Base-by-base conservation (phyloP, 2,888 invertebrate genomes). In the Erebia epiphron region DNA sequence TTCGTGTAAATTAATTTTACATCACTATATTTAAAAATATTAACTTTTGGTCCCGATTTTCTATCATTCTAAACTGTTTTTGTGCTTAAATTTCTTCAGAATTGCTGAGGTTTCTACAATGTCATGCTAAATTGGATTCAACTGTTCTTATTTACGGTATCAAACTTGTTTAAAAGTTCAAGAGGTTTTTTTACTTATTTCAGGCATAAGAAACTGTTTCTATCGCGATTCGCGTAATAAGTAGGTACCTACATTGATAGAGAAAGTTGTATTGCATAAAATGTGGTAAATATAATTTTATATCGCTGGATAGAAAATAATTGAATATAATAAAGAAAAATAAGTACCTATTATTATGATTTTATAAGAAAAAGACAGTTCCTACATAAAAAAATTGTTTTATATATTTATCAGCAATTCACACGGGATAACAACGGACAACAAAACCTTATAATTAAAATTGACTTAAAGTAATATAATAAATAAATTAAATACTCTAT, bases 181-280 rank as follows among this genome's bases (percentile, higher is more conserved):
- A 71, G 68, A 76, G 73, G 80, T 79, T 81, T 83, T n/a, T 85
- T 77, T 83, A 79, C 80, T 79, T 82, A 77, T 83, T 80, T 79
- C 77, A 79, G 79, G 77, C 76, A 82, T 75, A 80, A 79, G 77
- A 82, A 87, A 87, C 80, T 41, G 11, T 60, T 60, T 18, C 49
- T 49, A 46, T 91, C 90, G 90, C 91, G 91, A n/a, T n/a, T n/a
- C n/a, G n/a, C n/a, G n/a, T n/a, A n/a, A n/a, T 92, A 92, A 91
- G n/a, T n/a, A n/a, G n/a, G n/a, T n/a, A n/a, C n/a, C n/a, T 85
- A 80, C 82, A 89, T 87, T 82, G 85, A 84, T 75, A 86, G 89
- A 80, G 90, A 92, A 91, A 92, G 90, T 89, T 75, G 73, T 75
- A 80, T 88, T 89, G 80, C 82, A 83, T 79, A 88, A 90, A 70